These are phyloP conservation scores for Dromococcyx pavoninus DNA, from an alignment of 2,797 vertebrate genomes.

Conservation along the genomic window DNA sequence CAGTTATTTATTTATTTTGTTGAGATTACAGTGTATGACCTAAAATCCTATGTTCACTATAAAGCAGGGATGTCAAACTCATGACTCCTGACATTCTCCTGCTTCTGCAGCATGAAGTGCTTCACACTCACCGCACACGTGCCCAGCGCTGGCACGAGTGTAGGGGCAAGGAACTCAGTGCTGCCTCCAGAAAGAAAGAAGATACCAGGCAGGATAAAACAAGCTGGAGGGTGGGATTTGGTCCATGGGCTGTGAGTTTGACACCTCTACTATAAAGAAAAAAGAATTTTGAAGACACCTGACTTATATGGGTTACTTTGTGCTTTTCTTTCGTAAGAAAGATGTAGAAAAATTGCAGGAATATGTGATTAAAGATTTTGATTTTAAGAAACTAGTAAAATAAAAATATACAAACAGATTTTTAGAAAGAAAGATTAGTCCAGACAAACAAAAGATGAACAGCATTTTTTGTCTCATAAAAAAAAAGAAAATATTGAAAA, in stretches of 20 bases:
- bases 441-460: not conserved
- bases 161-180: too few relatives aligned
- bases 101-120: too few relatives aligned
- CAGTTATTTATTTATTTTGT: not conserved
- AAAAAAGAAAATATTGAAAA: not conserved
- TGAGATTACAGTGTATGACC: not conserved
- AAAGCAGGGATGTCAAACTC: too few relatives aligned
- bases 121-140: too few relatives aligned
- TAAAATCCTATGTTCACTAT: not conserved
- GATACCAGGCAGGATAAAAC: too few relatives aligned
- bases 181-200: too few relatives aligned
- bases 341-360: not conserved
- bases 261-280: not conserved
- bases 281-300: not conserved
- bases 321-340: not conserved
- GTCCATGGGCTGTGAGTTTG: too few relatives aligned
- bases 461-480: not conserved
- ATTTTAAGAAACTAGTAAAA: accelerated
- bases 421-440: not conserved
- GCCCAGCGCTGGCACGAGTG: too few relatives aligned
- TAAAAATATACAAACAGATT: not conserved
- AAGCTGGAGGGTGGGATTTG: too few relatives aligned
- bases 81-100: too few relatives aligned
- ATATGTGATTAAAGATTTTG: not conserved
- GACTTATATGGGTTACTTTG: not conserved